These are phyloP conservation scores for Xylota sylvarum DNA, from an alignment of 2,888 invertebrate species.

Conservation along the genomic window DNA sequence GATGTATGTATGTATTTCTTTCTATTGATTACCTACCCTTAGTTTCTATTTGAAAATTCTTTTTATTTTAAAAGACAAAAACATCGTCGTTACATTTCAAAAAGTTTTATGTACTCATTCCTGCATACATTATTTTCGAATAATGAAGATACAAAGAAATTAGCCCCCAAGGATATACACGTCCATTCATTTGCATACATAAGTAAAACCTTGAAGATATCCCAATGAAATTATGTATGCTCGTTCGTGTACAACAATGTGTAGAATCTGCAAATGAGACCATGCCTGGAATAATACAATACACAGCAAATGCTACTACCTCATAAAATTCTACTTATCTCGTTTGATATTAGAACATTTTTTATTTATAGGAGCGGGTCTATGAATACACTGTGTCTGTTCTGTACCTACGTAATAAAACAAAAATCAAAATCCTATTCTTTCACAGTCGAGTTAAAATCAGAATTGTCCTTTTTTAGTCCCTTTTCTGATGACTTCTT, in stretches of 20 bases:
- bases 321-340: constrained; percentile 65
- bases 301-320: constrained; percentile 30
- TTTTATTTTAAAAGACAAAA: constrained; percentile 1
- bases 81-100: constrained; percentile 33
- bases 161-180: constrained; percentile 78
- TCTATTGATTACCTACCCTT: constrained; percentile 15
- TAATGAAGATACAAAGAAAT: constrained; percentile 78
- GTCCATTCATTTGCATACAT: constrained; percentile 78
- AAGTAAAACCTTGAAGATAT: constrained; percentile 76
- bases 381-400: constrained; percentile 10
- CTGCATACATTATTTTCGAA: constrained; percentile 69
- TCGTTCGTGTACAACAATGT: constrained; percentile 31
- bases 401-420: constrained; percentile 43
- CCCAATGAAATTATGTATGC: constrained; percentile 52
- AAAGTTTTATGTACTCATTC: constrained; percentile 46
- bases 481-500: constrained; percentile 39
- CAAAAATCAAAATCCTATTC: constrained; percentile 55
- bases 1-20: neutral
- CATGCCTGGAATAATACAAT: constrained; percentile 54
- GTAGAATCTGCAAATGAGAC: constrained; percentile 37
- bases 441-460: constrained; percentile 21
- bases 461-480: constrained; percentile 38
- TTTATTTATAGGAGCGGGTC: constrained; percentile 21
- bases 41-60: neutral
- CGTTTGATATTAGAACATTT: constrained; percentile 55